Percentiles rank a stretch among this genome's conserved stretches.
These are phyloP conservation scores for Menidia menidia DNA, from an alignment of 2,797 vertebrate genomes.

Conservation along the genomic window DNA sequence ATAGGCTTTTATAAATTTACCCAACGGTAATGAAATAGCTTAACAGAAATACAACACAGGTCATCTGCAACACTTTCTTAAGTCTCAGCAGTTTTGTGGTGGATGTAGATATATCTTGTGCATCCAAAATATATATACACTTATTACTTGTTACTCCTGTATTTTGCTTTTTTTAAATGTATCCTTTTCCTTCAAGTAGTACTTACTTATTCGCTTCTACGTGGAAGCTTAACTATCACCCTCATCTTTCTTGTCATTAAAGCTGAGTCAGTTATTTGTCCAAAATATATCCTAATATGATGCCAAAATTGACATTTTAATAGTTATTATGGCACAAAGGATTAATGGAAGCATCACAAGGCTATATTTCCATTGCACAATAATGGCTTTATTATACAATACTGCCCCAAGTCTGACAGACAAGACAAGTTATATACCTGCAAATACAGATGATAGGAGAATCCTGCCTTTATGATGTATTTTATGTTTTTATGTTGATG, in stretches of 20 bases:
- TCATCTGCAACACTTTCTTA: not conserved
- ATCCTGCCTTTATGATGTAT: constrained; percentile 61
- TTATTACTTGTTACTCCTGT: no score
- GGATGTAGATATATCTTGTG: no score
- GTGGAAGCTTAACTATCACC: constrained; percentile 25
- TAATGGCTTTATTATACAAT: constrained; percentile 78
- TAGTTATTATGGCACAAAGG: constrained; percentile 42
- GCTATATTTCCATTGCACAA: constrained; percentile 67
- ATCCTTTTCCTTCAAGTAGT: no score
- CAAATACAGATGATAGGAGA: constrained; percentile 43
- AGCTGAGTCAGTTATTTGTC: constrained; percentile 56
- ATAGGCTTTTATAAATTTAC: no score
- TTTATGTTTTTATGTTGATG: constrained; percentile 52
- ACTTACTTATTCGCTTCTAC: no score
- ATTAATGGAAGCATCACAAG: constrained; percentile 52
- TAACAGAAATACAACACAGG: no score
- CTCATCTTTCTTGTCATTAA: constrained; percentile 41
- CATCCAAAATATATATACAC: no score
- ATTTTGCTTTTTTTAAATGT: no score
- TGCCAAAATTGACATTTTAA: constrained; percentile 57
- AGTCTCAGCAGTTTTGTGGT: no score
- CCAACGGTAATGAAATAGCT: no score
- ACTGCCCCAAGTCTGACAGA: constrained; percentile 55
- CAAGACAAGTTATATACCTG: constrained; percentile 53
- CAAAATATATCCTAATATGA: constrained; percentile 53